Evolutionary conservation across 2,113 vertebrate species (phyloP).

Genomic region (Thinocorus orbignyianus): DNA sequence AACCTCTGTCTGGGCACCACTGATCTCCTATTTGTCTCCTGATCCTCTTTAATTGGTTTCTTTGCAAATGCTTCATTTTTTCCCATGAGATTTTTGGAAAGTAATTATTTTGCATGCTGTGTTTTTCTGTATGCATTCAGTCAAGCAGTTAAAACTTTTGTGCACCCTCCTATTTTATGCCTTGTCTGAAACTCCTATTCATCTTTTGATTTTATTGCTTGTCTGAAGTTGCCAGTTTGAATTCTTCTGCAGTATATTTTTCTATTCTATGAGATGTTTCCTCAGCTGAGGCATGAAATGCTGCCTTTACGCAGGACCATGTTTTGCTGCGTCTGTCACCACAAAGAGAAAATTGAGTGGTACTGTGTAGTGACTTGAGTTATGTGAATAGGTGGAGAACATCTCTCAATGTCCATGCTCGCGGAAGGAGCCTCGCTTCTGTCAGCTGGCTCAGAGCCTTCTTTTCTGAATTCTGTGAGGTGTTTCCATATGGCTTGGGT

Average conservation of each 20-base stretch:
- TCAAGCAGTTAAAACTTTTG: background rate
- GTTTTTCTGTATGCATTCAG: background rate
- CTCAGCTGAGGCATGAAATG: background rate
- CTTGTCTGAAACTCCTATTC: background rate
- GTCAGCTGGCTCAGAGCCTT: rapidly evolving
- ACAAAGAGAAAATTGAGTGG: background rate
- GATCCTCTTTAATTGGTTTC: background rate
- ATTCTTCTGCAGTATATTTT: background rate
- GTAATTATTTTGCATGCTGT: background rate
- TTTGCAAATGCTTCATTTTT: background rate
- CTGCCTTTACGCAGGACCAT: background rate
- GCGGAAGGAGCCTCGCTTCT: background rate
- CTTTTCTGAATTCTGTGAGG: background rate
- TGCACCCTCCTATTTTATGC: background rate
- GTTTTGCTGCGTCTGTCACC: background rate
- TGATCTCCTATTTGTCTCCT: background rate
- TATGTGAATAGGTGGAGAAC: background rate
- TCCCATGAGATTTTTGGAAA: background rate
- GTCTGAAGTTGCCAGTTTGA: background rate
- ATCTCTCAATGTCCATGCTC: background rate
- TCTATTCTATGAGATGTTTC: background rate
- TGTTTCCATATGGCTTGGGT: background rate
- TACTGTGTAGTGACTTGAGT: background rate
- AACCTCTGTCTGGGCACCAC: background rate
- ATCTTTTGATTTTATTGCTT: background rate